Base-by-base conservation (phyloP, 2,888 invertebrate species). In the Lasioglossum marginatum region DNA sequence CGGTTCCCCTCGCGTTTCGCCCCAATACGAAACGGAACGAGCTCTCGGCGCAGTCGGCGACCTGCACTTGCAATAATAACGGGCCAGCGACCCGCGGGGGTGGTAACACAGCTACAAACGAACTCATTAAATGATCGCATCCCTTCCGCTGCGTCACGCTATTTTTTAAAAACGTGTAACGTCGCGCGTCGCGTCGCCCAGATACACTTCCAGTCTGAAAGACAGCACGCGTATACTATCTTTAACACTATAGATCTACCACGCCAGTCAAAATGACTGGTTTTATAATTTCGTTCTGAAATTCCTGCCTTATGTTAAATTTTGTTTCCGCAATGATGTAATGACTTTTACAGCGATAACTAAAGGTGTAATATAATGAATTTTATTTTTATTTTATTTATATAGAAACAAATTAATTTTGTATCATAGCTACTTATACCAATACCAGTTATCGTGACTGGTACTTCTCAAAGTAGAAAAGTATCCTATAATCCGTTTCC, bases 61-160 rank as follows among this genome's bases (percentile, higher is more conserved):
- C 57, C 66, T 37, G 4, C 27, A n/a, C 73, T 82, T n/a, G 16
- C 23, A 57, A 74, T 74, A 60, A 81, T 71, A 48, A 48, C 40
- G 16, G 70, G n/a, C 45, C 63, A 27, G 23, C 70, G 70, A 57
- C 57, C 12, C 8, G 19, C 63, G 31, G 16, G 48, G 52, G 23
- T 12, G 8, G 19, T 52, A 14, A 16, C 19, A 34, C 37, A 6
- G 37, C 10, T 14, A 37, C 31, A 34, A 71, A 52, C 60, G 71
- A 71, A 75, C 71, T 71, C 34, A 48, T 71, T 76, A n/a, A 19
- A 70, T 19, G 66, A 83, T 77, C 76, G 83, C 57, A 34, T 31
- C 12, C 43, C n/a, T 43, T 45, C 12, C 23, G 48, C 34, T 10
- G 37, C 66, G n/a, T 57, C 45, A 45, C 37, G 31, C 45, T 45